Conservation (phyloP, 2,797 vertebrate genomes). For the Alfaro cultratus region DNA sequence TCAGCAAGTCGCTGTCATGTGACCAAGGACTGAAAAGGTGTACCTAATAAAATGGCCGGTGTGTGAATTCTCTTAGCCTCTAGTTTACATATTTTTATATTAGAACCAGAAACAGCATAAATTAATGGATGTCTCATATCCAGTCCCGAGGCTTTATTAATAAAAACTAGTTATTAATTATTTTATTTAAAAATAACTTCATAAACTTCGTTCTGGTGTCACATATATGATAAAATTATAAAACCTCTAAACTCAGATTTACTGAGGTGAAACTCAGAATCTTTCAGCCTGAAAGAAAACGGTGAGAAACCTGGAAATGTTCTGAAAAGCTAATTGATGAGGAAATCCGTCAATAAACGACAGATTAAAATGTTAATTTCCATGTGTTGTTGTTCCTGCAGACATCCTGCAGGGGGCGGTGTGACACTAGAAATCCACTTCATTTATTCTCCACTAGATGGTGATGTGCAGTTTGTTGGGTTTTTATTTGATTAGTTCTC, state of each 20-base stretch:
- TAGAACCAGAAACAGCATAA: background rate
- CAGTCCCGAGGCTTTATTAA: background rate
- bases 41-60: background rate
- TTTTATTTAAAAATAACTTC: background rate
- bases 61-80: no score
- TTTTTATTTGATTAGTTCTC: background rate
- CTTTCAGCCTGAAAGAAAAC: background rate
- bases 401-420: conserved; percentile 59
- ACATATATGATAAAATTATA: background rate
- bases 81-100: background rate
- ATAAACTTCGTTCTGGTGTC: background rate
- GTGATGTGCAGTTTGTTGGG: no score
- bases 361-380: background rate
- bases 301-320: background rate
- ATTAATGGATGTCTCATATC: background rate
- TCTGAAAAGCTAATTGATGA: background rate
- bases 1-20: background rate
- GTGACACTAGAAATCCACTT: conserved; percentile 42
- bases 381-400: background rate
- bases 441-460: no score
- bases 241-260: background rate
- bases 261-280: background rate
- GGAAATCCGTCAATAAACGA: background rate
- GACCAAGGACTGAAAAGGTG: background rate
- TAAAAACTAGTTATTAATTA: background rate